Evolutionary conservation across 2,888 invertebrate genomes (phyloP).

Genomic region (Biston betularia): DNA sequence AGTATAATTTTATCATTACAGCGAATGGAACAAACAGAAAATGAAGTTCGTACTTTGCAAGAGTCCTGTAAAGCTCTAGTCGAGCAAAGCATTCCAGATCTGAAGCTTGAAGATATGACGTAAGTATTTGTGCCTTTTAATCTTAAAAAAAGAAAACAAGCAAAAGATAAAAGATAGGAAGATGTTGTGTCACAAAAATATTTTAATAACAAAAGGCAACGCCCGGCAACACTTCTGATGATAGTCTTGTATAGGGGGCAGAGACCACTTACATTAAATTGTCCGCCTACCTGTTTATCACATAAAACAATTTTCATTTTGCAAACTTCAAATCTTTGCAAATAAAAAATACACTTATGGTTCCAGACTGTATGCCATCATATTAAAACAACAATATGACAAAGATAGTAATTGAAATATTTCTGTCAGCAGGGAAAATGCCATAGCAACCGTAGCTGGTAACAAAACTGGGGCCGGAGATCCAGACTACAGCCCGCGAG

Average conservation of each 20-base stretch:
- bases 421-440: conserved; percentile 61
- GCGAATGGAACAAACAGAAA: conserved; percentile 90
- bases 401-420: conserved; percentile 8
- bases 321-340: no score
- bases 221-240: no score
- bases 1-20: conserved; percentile 48
- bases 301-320: no score
- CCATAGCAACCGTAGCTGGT: conserved; percentile 62
- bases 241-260: no score
- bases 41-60: conserved; percentile 89
- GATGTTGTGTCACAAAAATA: no score
- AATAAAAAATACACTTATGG: no score
- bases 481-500: conserved; percentile 84
- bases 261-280: no score
- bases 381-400: background rate
- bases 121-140: conserved; percentile 54
- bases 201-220: no score
- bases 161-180: no score
- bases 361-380: no score
- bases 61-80: conserved; percentile 88
- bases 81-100: conserved; percentile 76
- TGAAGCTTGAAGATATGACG: conserved; percentile 75
- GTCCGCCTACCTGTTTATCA: no score
- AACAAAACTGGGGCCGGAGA: conserved; percentile 85
- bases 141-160: background rate